A percentile compares a stretch with the other conserved stretches of the same genome.
These are phyloP conservation scores for Cinclus mexicanus DNA, from an alignment of 2,113 vertebrate species.

Conservation along the genomic window DNA sequence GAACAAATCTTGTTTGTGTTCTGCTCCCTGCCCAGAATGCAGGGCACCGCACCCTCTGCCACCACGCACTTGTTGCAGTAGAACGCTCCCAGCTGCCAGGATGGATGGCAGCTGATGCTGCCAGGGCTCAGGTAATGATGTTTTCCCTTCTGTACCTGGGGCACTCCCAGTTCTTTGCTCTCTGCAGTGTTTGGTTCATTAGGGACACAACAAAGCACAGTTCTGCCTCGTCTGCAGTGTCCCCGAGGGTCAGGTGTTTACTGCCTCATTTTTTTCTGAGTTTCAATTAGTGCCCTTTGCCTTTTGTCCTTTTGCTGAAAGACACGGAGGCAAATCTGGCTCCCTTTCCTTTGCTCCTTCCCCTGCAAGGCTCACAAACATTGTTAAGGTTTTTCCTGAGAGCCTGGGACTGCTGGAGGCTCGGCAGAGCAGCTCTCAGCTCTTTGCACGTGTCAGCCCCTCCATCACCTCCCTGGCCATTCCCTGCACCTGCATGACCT, in stretches of 20 bases:
- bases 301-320: not conserved
- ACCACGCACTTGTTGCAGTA: not conserved
- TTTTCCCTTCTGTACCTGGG: not conserved
- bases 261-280: not conserved
- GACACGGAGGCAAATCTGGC: not conserved
- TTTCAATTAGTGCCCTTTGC: not conserved
- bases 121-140: not conserved
- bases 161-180: not conserved
- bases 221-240: not conserved
- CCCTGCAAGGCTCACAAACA: not conserved
- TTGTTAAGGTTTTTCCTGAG: not conserved
- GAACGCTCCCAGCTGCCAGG: not conserved
- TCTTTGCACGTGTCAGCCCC: fast-evolving
- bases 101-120: fast-evolving
- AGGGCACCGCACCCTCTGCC: not conserved
- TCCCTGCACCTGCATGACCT: not conserved
- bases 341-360: not conserved
- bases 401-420: not conserved
- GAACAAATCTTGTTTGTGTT: not conserved
- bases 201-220: not conserved
- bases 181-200: not conserved
- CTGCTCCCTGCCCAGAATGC: not conserved
- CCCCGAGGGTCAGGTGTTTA: not conserved
- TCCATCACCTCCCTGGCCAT: fast-evolving
- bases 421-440: not conserved